Percentiles rank a stretch among this genome's conserved stretches.
Conservation (phyloP, 2,113 vertebrate species). For the Amphiprion percula region DNA sequence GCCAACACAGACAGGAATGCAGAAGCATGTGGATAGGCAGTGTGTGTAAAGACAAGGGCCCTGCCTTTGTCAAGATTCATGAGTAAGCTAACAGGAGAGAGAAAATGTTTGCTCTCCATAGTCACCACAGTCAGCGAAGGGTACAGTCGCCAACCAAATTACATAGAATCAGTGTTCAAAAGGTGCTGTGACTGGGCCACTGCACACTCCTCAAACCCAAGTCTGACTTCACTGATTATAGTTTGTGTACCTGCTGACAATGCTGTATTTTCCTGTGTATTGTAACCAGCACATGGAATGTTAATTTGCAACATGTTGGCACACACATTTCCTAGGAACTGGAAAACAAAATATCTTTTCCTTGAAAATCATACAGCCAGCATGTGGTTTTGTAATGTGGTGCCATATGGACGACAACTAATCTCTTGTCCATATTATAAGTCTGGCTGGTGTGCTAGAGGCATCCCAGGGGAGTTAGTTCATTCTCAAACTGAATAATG, state of each 20-base stretch:
- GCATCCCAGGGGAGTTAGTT: conserved; percentile 36
- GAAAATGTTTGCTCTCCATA: conserved; percentile 45
- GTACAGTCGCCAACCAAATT: conserved; percentile 18
- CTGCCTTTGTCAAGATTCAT: conserved; percentile 61
- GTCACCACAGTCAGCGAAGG: conserved; percentile 29
- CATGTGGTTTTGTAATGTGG: conserved; percentile 49
- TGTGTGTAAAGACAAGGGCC: conserved; percentile 40
- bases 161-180: conserved; percentile 11
- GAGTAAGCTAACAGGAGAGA: conserved; percentile 46
- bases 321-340: conserved; percentile 34
- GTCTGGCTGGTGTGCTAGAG: conserved; percentile 35
- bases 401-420: conserved; percentile 57
- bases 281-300: conserved; percentile 21
- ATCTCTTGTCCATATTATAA: conserved; percentile 66
- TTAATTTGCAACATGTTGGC: conserved; percentile 45
- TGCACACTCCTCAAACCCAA: neutral
- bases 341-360: conserved; percentile 27
- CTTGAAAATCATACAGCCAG: conserved; percentile 26
- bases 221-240: neutral
- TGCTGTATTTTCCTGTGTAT: neutral
- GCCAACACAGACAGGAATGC: conserved; percentile 69
- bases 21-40: conserved; percentile 47
- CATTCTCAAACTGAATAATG: conserved; percentile 42
- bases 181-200: neutral
- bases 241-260: conserved; percentile 25